A percentile compares a stretch with the other conserved stretches of the same genome.
Conservation (phyloP, 2,797 vertebrate genomes). For the Pseudotriccus pelzelni region DNA sequence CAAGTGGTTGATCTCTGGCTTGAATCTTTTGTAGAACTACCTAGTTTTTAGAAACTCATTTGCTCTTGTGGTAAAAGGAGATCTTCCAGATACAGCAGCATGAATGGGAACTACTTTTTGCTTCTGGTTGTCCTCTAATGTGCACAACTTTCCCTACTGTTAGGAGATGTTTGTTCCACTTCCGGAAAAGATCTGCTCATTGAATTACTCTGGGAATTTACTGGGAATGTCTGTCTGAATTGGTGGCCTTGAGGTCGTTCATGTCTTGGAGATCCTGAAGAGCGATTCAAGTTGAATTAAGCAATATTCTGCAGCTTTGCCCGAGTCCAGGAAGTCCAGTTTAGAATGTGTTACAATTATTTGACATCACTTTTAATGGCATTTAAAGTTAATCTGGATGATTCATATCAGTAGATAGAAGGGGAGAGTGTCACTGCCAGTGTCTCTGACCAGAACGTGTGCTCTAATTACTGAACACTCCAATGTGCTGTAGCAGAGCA, state of each 20-base stretch:
- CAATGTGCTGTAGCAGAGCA: neutral
- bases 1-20: neutral
- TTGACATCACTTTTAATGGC: neutral
- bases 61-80: neutral
- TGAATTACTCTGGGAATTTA: neutral
- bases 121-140: neutral
- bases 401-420: neutral
- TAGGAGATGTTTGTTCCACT: neutral
- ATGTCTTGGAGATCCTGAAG: neutral
- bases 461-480: neutral
- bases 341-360: neutral
- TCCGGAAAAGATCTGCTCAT: neutral
- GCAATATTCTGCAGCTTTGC: neutral
- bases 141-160: neutral
- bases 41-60: neutral
- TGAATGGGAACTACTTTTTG: neutral
- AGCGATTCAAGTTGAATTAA: neutral
- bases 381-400: neutral
- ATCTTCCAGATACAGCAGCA: neutral
- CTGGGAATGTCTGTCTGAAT: neutral
- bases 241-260: neutral
- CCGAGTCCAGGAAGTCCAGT: neutral
- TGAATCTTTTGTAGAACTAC: neutral
- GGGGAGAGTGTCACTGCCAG: neutral
- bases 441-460: neutral